Conservation (phyloP, 2,888 invertebrate genomes). For the Leucophora obtusa region DNA sequence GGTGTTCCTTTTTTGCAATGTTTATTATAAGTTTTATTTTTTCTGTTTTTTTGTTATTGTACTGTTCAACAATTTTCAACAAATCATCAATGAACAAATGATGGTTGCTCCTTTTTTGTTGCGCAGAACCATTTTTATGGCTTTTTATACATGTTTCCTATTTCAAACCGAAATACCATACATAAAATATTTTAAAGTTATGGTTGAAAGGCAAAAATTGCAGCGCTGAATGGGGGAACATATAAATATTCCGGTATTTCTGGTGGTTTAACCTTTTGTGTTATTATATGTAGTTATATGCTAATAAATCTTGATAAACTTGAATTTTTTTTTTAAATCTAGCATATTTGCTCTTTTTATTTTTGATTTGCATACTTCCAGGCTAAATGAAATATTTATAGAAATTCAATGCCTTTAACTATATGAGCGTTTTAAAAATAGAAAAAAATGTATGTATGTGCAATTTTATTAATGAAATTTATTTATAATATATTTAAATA, state of each 20-base stretch:
- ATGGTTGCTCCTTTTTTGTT: not conserved
- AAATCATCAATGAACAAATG: constrained; percentile 5
- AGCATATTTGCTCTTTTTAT: not conserved
- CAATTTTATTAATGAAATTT: constrained; percentile 29
- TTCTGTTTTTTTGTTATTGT: not conserved
- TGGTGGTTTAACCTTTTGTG: constrained; percentile 1
- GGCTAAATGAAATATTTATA: constrained; percentile 23
- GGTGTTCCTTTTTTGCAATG: constrained; percentile 35
- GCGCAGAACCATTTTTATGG: not conserved
- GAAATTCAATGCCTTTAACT: constrained; percentile 6
- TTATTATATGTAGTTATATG: not conserved
- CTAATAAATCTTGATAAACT: constrained; percentile 2
- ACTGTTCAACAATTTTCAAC: not conserved
- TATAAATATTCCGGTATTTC: not conserved
- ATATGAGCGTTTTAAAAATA: not conserved
- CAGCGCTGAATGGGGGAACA: not conserved
- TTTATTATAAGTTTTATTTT: constrained; percentile 3
- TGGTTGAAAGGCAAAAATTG: not conserved
- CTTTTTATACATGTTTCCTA: not conserved
- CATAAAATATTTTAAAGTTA: not conserved
- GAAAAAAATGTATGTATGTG: not conserved
- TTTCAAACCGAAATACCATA: not conserved
- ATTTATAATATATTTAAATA: constrained; percentile 5
- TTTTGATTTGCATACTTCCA: constrained; percentile 10
- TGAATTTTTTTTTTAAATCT: not conserved